These are phyloP conservation scores for Macaria notata DNA, from an alignment of 2,888 invertebrate genomes.

Conservation along the genomic window DNA sequence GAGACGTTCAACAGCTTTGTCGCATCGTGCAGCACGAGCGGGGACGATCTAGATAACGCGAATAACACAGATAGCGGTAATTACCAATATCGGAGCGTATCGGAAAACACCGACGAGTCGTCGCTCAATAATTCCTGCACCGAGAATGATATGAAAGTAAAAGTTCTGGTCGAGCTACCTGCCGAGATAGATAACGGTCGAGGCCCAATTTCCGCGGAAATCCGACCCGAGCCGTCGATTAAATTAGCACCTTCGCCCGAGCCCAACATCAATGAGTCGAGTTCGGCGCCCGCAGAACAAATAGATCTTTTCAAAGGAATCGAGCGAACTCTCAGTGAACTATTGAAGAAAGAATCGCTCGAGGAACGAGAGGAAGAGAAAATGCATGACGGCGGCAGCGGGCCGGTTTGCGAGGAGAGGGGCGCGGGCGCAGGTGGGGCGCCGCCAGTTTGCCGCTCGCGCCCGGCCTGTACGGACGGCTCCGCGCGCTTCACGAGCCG, in stretches of 20 bases:
- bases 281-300: conserved; percentile 59
- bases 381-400: conserved; percentile 63
- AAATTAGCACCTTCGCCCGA: conserved; percentile 67
- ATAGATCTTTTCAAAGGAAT: conserved; percentile 79
- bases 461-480: conserved; percentile 80
- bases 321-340: conserved; percentile 79
- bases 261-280: conserved; percentile 48
- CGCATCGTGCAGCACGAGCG: conserved; percentile 60
- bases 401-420: conserved; percentile 76
- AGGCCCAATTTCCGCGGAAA: conserved; percentile 45
- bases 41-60: conserved; percentile 59
- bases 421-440: conserved; percentile 77
- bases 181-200: conserved; percentile 49
- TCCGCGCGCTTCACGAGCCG: conserved; percentile 91
- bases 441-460: conserved; percentile 78
- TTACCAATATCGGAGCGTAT: conserved; percentile 58
- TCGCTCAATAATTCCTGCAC: conserved; percentile 55
- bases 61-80: conserved; percentile 54
- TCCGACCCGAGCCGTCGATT: conserved; percentile 45
- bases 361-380: conserved; percentile 76
- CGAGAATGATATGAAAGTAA: conserved; percentile 64
- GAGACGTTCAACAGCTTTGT: conserved; percentile 73
- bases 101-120: conserved; percentile 66
- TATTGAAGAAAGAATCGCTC: conserved; percentile 80
- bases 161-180: conserved; percentile 60